phyloP scores from a whole-genome alignment of 2,888 invertebrate genomes.

The Anticlea derivata region DNA sequence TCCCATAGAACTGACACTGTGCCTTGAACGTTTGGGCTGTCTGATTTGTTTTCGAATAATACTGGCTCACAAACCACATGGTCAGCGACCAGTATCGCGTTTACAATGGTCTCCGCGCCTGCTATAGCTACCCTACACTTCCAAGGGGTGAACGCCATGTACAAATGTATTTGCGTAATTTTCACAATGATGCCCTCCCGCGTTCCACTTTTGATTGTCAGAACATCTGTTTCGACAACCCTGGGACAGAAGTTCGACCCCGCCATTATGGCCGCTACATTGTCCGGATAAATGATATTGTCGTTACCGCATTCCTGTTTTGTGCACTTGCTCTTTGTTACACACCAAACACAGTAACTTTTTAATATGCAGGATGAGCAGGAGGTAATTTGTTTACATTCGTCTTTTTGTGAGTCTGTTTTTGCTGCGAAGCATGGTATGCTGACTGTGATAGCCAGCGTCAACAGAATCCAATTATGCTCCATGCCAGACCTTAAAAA shows the following conservation, averaged over 20 bases:
- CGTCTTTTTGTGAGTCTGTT: constrained; percentile 34
- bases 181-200: constrained; percentile 54
- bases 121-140: constrained; percentile 57
- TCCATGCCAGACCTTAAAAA: constrained; percentile 13
- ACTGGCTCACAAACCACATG: constrained; percentile 60
- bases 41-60: constrained; percentile 54
- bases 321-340: constrained; percentile 67
- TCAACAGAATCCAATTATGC: constrained; percentile 26
- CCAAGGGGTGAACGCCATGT: constrained; percentile 73
- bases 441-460: constrained; percentile 28
- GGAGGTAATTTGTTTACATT: constrained; percentile 48
- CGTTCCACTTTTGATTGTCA: constrained; percentile 56
- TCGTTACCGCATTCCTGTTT: constrained; percentile 66
- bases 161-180: constrained; percentile 68
- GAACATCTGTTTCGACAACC: constrained; percentile 50
- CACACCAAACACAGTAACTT: constrained; percentile 64
- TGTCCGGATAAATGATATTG: constrained; percentile 64
- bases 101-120: constrained; percentile 45
- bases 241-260: constrained; percentile 66
- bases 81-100: constrained; percentile 55
- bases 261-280: constrained; percentile 58
- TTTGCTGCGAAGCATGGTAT: constrained; percentile 21
- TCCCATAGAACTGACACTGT: constrained; percentile 64
- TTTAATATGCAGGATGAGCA: constrained; percentile 59
- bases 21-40: constrained; percentile 50